Base-by-base conservation (phyloP, 53 echinoderm and acorn worm genomes). In the Astropecten irregularis region DNA sequence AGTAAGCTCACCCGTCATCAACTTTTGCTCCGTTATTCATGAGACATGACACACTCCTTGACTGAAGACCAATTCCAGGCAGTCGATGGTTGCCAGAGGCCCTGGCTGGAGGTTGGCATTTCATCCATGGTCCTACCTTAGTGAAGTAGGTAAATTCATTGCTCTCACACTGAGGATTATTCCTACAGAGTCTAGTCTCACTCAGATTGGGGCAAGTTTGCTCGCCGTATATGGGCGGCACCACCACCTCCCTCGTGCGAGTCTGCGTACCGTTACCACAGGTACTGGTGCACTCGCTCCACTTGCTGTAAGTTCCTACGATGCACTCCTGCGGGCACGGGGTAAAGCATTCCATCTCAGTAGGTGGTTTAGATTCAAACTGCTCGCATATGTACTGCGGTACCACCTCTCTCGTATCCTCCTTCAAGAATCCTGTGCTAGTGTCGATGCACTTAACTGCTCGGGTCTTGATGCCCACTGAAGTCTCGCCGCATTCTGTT, bases 191-290 rank as follows among this genome's bases (percentile, higher is more conserved):
- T 54, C 38, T 73, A 14, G 91, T 88, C 40, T 99, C 92, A 37
- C 90, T 92, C 20, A 99, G 87, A 9, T 77, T 19, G 15, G 95
- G 99, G 39, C 99, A 99, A 23, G 21, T 29, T 37, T 62, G 37
- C 0, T 95, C 99, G 10, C 90, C 86, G 25, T 88, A 85, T 5
- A 85, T 85, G 38, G 90, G 89, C 19, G 94, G 86, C 55, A 99
- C 83, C 10, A 99, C 72, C 1, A 99, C 87, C 34, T 79, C 52
- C 2, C 95, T 47, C 5, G 85, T 83, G 26, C 94, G 87, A 0
- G 90, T 91, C 87, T 99, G 95, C 11, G 99, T 99, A 26, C 95
- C 99, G 32, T 99, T 99, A 1, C 95, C 99, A 66, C 99, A 99
- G 16, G 94, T 65, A 54, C 88, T 95, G 3, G 99, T 88, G 81